These are phyloP conservation scores for Sinodicranocentrus sp. DNA, from an alignment of 2,888 invertebrate genomes.

Conservation along the genomic window DNA sequence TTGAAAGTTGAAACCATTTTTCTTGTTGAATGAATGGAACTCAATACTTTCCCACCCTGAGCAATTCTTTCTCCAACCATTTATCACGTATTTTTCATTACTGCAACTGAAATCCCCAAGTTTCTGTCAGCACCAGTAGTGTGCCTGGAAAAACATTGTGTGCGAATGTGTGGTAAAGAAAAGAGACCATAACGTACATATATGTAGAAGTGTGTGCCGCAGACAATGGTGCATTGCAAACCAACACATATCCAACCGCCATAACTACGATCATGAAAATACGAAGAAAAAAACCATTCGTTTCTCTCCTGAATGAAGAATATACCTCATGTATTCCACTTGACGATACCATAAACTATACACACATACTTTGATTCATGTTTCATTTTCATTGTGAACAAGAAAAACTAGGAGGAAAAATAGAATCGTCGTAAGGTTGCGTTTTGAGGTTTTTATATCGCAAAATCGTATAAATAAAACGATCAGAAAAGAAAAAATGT, in stretches of 20 bases:
- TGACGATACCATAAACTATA: background rate
- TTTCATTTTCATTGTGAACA: slow-evolving; percentile 8
- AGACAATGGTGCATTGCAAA: slow-evolving; percentile 17
- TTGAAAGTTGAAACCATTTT: slow-evolving; percentile 64
- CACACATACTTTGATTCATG: slow-evolving; percentile 6
- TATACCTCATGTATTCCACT: background rate
- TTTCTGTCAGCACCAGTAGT: slow-evolving; percentile 55
- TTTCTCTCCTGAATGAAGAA: slow-evolving; percentile 4
- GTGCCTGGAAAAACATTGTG: slow-evolving; percentile 22
- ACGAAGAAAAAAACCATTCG: slow-evolving; percentile 3
- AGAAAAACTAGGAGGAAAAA: background rate
- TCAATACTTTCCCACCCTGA: slow-evolving; percentile 60
- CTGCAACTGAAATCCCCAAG: slow-evolving; percentile 62
- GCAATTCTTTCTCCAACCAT: slow-evolving; percentile 61
- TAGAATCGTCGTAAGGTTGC: no score
- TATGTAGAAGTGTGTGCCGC: slow-evolving; percentile 3
- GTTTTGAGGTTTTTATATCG: slow-evolving; percentile 2
- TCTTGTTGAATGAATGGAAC: slow-evolving; percentile 60
- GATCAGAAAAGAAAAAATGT: background rate
- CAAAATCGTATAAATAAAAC: slow-evolving; percentile 10
- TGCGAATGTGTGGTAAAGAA: background rate
- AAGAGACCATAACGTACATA: background rate
- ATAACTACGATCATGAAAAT: slow-evolving; percentile 18
- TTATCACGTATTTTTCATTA: slow-evolving; percentile 63
- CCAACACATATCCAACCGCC: background rate